Conservation (phyloP, 2,113 vertebrate species). For the Myrmophylax atrothorax region DNA sequence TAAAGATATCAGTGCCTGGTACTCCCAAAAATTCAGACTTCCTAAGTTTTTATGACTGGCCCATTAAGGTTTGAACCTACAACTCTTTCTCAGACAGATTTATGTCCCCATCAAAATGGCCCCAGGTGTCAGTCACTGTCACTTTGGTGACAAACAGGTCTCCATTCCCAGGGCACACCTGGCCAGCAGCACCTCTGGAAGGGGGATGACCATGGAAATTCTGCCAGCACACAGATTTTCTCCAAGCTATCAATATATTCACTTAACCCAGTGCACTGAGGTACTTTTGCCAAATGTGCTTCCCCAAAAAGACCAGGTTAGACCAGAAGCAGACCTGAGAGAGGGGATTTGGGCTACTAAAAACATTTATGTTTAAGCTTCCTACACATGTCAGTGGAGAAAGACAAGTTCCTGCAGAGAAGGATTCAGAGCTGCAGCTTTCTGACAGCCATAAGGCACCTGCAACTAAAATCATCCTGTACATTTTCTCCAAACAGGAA, state of each 20-base stretch:
- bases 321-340: background rate
- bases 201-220: background rate
- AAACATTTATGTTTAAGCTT: background rate
- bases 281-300: background rate
- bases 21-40: background rate
- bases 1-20: background rate
- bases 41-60: background rate
- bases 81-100: background rate
- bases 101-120: background rate
- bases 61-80: background rate
- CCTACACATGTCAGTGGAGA: background rate
- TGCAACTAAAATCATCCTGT: background rate
- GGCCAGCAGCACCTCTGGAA: background rate
- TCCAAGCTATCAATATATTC: background rate
- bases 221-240: background rate
- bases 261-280: background rate
- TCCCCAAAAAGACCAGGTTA: background rate
- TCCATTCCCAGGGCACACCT: background rate
- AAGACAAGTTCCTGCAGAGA: background rate
- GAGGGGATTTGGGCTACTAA: background rate
- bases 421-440: background rate
- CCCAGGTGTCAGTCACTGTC: background rate
- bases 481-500: background rate
- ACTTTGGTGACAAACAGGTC: background rate
- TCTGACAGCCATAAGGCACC: background rate